Evolutionary conservation across 2,888 invertebrate genomes (phyloP).

Genomic region (Tuberolachnus salignus): DNA sequence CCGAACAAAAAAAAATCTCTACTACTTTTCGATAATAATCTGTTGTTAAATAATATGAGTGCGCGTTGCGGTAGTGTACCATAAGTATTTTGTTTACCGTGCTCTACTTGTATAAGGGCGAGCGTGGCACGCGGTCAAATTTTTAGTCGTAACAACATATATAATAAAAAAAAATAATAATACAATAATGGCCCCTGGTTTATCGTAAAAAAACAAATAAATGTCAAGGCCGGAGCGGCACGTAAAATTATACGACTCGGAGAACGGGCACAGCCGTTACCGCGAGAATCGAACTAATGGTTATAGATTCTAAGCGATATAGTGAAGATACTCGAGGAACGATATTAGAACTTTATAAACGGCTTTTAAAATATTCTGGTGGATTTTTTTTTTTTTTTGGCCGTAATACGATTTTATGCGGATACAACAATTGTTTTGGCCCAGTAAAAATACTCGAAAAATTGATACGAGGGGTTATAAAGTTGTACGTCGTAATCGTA

Average conservation of each 20-base stretch:
- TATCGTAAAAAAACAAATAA: conserved; percentile 42
- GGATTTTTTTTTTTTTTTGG: too few species aligned
- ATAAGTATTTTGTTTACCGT: conserved; percentile 3
- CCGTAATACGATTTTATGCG: too few species aligned
- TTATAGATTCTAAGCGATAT: not conserved
- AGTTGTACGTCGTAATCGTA: too few species aligned
- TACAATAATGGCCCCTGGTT: conserved; percentile 12
- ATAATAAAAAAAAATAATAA: too few species aligned
- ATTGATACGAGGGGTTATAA: too few species aligned
- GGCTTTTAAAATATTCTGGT: too few species aligned
- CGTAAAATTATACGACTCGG: conserved; percentile 12
- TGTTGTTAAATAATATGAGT: too few species aligned
- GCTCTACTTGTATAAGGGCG: conserved; percentile 15
- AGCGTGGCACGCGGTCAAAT: not conserved
- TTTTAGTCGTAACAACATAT: conserved; percentile 22
- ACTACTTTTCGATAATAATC: too few species aligned
- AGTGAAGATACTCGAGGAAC: too few species aligned
- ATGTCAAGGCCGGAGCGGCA: conserved; percentile 30
- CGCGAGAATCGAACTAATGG: not conserved
- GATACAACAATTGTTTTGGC: too few species aligned
- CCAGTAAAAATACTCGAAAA: too few species aligned
- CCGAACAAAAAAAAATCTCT: not conserved
- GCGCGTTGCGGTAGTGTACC: not conserved
- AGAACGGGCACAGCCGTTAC: not conserved
- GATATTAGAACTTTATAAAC: too few species aligned